Conservation (phyloP, 2,797 vertebrate genomes). For the Tympanoctomys barrerae region DNA sequence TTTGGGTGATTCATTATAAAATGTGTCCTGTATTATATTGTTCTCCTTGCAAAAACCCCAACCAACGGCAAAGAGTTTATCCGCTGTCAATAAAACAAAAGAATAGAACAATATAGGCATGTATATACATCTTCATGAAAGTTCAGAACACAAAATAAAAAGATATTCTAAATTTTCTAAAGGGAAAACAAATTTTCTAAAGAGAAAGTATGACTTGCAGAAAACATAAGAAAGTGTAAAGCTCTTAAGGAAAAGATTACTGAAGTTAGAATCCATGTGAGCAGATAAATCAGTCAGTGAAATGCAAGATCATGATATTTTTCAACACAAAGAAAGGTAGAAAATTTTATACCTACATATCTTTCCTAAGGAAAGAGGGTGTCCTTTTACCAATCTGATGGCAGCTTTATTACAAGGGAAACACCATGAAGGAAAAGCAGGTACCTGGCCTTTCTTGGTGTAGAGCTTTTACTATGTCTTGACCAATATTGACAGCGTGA, state of each 20-base stretch:
- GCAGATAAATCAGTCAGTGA: too few relatives aligned
- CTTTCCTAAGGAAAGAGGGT: background rate
- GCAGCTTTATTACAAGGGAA: background rate
- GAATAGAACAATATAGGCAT: background rate
- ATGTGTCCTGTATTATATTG: too few relatives aligned
- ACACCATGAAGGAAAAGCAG: background rate
- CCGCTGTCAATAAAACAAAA: background rate
- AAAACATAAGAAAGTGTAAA: background rate
- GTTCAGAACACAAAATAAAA: background rate
- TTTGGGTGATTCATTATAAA: too few relatives aligned
- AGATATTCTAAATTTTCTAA: background rate
- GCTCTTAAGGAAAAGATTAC: background rate
- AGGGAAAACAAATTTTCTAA: background rate
- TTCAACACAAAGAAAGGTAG: background rate
- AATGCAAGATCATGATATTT: background rate
- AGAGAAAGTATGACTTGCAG: background rate
- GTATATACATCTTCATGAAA: too few relatives aligned
- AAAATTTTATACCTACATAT: background rate
- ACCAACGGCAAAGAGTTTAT: background rate
- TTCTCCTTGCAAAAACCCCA: too few relatives aligned
- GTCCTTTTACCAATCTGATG: background rate
- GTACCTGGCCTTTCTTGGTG: background rate
- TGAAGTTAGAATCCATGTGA: background rate
- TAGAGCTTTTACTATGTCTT: background rate
- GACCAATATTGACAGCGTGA: background rate